These are phyloP conservation scores for Cheiracanthium punctorium DNA, from an alignment of 2,888 invertebrate species.

Conservation along the genomic window DNA sequence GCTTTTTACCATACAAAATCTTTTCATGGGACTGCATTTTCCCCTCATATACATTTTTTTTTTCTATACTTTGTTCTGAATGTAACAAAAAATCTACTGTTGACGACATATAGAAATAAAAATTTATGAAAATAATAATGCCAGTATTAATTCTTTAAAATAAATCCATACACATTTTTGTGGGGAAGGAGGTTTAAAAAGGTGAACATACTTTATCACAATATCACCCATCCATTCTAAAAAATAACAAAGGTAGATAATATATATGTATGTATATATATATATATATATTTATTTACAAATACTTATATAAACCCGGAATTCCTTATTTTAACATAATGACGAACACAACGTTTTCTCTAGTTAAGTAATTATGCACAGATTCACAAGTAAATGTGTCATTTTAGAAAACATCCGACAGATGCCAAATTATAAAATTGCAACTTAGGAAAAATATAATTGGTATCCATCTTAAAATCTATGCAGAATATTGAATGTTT, in stretches of 20 bases:
- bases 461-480: conserved; percentile 56
- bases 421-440: conserved; percentile 60
- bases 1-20: too few relatives aligned
- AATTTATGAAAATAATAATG: too few relatives aligned
- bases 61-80: neutral
- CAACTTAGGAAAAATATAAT: conserved; percentile 66
- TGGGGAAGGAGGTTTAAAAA: conserved; percentile 10
- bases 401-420: conserved; percentile 18
- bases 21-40: too few relatives aligned
- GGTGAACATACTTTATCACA: conserved; percentile 48
- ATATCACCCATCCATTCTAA: conserved; percentile 7
- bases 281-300: conserved; percentile 56
- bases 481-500: conserved; percentile 46
- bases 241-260: conserved; percentile 49
- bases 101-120: too few relatives aligned
- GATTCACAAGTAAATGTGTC: conserved; percentile 22
- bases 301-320: conserved; percentile 53
- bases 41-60: too few relatives aligned
- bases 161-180: neutral
- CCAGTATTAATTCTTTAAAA: too few relatives aligned
- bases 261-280: conserved; percentile 21
- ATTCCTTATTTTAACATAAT: conserved; percentile 36
- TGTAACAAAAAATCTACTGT: neutral
- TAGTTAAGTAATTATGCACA: conserved; percentile 32
- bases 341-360: conserved; percentile 34